These are phyloP conservation scores for Rhabditoides inermis DNA, from an alignment of 2,888 invertebrate species.

Conservation along the genomic window DNA sequence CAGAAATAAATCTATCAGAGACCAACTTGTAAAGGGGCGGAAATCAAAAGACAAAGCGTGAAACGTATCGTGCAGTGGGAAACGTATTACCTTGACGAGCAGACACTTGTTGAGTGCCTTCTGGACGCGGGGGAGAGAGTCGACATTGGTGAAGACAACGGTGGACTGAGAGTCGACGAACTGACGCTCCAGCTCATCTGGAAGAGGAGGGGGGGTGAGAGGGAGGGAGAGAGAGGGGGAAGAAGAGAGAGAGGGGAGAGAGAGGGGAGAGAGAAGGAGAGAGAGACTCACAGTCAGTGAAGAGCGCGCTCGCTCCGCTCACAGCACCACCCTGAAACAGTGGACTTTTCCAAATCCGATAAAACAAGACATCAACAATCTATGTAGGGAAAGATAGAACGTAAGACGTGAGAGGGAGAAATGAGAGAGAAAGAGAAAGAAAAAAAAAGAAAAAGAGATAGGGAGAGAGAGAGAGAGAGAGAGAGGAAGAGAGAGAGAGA, in stretches of 20 bases:
- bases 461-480: too few relatives aligned
- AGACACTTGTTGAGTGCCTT: slow-evolving; percentile 27
- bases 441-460: too few relatives aligned
- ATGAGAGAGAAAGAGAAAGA: too few relatives aligned
- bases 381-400: too few relatives aligned
- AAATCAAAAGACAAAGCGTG: too few relatives aligned
- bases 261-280: not conserved
- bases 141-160: slow-evolving; percentile 33
- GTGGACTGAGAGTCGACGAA: slow-evolving; percentile 35
- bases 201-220: slow-evolving; percentile 1
- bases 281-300: slow-evolving; percentile 32
- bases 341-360: too few relatives aligned
- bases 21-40: too few relatives aligned
- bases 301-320: slow-evolving; percentile 35
- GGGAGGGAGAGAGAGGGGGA: not conserved
- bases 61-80: too few relatives aligned
- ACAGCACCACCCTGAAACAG: slow-evolving; percentile 20
- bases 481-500: too few relatives aligned
- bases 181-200: slow-evolving; percentile 41
- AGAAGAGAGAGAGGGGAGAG: slow-evolving; percentile 1
- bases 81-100: slow-evolving; percentile 22
- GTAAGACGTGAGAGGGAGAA: too few relatives aligned
- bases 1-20: too few relatives aligned
- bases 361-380: too few relatives aligned
- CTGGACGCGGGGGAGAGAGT: slow-evolving; percentile 34